A percentile compares a stretch with the other conserved stretches of the same genome.
These are phyloP conservation scores for Drosophila malerkotliana DNA, from an alignment of 1,140 invertebrate genomes.

Conservation along the genomic window DNA sequence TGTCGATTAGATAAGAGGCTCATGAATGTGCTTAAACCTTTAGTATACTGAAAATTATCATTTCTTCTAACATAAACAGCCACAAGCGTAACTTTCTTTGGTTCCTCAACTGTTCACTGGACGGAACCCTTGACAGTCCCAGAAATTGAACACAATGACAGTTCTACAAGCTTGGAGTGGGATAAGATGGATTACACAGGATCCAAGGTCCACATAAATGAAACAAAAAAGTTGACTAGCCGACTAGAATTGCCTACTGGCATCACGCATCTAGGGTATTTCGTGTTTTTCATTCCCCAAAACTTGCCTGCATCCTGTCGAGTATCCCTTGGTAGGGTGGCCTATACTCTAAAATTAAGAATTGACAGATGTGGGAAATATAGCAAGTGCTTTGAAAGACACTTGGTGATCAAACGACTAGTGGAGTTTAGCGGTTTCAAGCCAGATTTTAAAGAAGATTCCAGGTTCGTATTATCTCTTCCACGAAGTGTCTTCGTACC, in stretches of 20 bases:
- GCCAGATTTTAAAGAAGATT: conserved; percentile 13
- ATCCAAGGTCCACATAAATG: conserved; percentile 25
- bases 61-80: conserved; percentile 16
- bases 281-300: conserved; percentile 43
- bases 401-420: conserved; percentile 45
- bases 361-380: conserved; percentile 50
- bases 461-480: conserved; percentile 21
- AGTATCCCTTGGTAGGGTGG: conserved; percentile 40
- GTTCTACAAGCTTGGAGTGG: conserved; percentile 19
- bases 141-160: conserved; percentile 63
- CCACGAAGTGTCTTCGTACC: conserved; percentile 64
- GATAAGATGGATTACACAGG: conserved; percentile 23
- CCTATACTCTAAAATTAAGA: conserved; percentile 36
- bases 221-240: conserved; percentile 29
- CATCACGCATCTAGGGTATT: conserved; percentile 22
- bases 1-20: conserved; percentile 48
- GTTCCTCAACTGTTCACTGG: conserved; percentile 46
- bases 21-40: background rate
- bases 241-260: conserved; percentile 21
- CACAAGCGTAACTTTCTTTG: conserved; percentile 43
- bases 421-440: conserved; percentile 39
- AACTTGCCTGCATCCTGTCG: conserved; percentile 58
- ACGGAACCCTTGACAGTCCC: conserved; percentile 21
- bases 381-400: conserved; percentile 54
- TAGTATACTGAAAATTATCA: conserved; percentile 4